phyloP scores from a whole-genome alignment of 2,888 invertebrate species.

The Dasypogon diadema region DNA sequence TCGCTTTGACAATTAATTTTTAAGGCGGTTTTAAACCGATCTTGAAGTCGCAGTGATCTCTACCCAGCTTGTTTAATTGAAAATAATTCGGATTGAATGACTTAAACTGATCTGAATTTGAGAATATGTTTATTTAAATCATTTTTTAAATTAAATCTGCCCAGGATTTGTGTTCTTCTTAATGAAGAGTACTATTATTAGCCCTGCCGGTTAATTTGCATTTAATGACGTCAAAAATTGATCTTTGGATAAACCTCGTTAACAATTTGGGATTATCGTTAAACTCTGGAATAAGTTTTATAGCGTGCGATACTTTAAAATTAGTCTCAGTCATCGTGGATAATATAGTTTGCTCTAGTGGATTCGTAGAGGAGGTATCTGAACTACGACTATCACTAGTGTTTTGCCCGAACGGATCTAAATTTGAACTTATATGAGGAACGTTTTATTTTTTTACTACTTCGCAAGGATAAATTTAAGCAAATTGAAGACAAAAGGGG shows the following conservation, averaged over 20 bases:
- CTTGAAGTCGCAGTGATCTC: background rate
- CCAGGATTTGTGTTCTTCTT: background rate
- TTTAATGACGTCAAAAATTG: background rate
- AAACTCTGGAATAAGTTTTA: slow-evolving; percentile 6
- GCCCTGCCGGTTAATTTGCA: background rate
- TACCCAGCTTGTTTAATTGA: background rate
- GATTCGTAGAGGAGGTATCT: background rate
- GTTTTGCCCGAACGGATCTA: too few relatives aligned
- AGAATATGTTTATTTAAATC: slow-evolving; percentile 17
- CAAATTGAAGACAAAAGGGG: too few relatives aligned
- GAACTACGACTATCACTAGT: background rate
- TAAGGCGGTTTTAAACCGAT: background rate
- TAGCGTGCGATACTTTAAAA: background rate
- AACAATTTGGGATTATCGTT: background rate
- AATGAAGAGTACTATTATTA: background rate
- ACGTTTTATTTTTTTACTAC: background rate
- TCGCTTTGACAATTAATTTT: background rate
- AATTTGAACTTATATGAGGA: background rate
- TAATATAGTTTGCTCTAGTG: background rate
- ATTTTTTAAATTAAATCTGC: background rate
- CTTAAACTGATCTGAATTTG: background rate
- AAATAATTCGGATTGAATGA: background rate
- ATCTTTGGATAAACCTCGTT: background rate
- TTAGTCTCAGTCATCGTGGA: background rate
- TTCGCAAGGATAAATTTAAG: background rate